Evolutionary conservation across 2,113 vertebrate species (phyloP), one percentile per base, ranked within the genome.

Genomic region (Caracal caracal): DNA sequence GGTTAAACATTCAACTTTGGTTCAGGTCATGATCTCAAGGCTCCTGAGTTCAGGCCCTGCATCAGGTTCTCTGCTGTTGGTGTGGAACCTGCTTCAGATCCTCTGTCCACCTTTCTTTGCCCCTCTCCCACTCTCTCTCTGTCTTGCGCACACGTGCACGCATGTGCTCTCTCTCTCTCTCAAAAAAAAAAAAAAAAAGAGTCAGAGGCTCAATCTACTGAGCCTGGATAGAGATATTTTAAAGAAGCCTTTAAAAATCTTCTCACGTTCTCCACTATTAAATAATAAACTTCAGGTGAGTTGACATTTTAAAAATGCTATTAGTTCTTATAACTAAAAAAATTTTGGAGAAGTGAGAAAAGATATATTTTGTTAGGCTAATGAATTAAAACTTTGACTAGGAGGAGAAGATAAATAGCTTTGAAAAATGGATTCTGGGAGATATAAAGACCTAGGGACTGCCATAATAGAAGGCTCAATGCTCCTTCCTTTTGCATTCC

Each of bases 251-350:
- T 70, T 73, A 24, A 51, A 63, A 90, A 70, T 9, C 49, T 73
- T 81, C 61, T 96, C 28, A 22, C 93, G 26, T 94, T 94, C 6
- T 26, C 37, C 30, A 59, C 8, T 89, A 49, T 93, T 94, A 92
- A 95, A 70, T 94, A 91, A 94, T 95, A 88, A 78, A 90, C 92
- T 91, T 97, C 78, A 96, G 85, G 20, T 97, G 90, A 94, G 91
- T 94, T 96, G 12, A 82, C 82, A 59, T 94, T 93, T 81, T 2
- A 2, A 15, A 40, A 93, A 65, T 82, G 37, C 30, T 66, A 1
- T 79, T 88, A 80, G 11, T 96, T 94, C 63, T 90, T 97, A 92
- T 26, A 30, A 83, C 81, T 88, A 73, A 88, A 78, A 13, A 19
- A 94, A 51, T 76, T 83, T 92, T 82, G 2, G 47, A 95, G 53